Base-by-base conservation (phyloP, 2,797 vertebrate species). In the Trachops cirrhosus region DNA sequence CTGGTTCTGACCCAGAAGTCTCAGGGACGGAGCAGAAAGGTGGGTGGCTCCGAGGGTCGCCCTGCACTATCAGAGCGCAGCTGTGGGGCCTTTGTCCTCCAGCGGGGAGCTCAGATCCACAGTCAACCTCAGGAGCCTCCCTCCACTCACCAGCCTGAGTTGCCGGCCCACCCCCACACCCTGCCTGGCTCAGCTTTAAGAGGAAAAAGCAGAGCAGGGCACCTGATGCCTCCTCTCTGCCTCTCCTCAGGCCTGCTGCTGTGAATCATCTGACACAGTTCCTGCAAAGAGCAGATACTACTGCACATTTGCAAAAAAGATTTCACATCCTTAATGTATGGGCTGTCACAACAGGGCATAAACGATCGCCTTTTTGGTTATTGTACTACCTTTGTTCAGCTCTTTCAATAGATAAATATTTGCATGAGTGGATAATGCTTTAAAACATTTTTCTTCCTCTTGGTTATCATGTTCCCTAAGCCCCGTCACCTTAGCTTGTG, bases 371-470 rank as follows among this genome's bases (percentile, higher is more conserved):
- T 77, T 92, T 88, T n/a, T 62, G 32, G 32, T 18, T 95, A 24
- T 41, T 86, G 75, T 84, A 46, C 50, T 64, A 44, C 48, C 29
- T 92, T 75, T 71, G 62, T 74, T 83, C 71, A 93, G 12, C 8
- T 93, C 39, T 89, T 89, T 77, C 24, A 73, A 54, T 64, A 78
- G 32, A 54, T 78, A 83, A 91, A 48, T 64, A 87, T 41, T 44
- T 91, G 14, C 9, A 37, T 34, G 37, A 83, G 75, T 59, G 34
- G 22, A 86, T 83, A 79, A 87, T 50, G 46, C 57, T 94, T 68
- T 48, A 57, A 41, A 59, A 29, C n/a, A 70, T 77, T 62, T 95
- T 77, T 87, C 68, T 90, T 74, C 79, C 80, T 75, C 75, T 91
- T 24, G 4, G 21, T 80, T 48, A 64, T 41, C 78, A 75, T 14